Base-by-base conservation (phyloP, 2,113 vertebrate species). In the Phodopus roborovskii region DNA sequence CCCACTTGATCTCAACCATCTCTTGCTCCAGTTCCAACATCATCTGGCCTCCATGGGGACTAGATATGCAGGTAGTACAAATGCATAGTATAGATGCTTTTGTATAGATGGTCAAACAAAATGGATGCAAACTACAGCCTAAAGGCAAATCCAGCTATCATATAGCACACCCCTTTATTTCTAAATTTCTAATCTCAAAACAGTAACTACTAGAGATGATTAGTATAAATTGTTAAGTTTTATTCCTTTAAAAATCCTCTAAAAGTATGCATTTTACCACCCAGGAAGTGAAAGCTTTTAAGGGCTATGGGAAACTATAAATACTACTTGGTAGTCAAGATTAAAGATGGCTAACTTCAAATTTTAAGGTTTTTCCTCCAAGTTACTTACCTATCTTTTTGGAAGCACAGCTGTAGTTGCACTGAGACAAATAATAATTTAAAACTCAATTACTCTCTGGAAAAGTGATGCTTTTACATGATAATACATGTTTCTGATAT, bases 281-380 rank as follows among this genome's bases (percentile, higher is more conserved):
- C 85, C 64, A 86, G 56, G 33, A 92, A 89, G 84, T n/a, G 39
- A 83, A 71, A 64, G 78, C 17, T 81, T 74, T 81, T 50, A 79
- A 50, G 79, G 8, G n/a, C 28, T 89, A 45, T n/a, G 2, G 5
- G 50, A 89, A 42, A 24, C 30, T 60, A 75, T 22, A 70, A 87
- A 90, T 82, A 64, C 62, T 50, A 90, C 75, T 0, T 58, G 83
- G 42, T 64, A 20, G 15, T 70, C 30, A 64, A 26, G 88, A 79
- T 60, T 45, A 68, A 33, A 75, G 92, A 62, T n/a, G 68, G 50
- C 11, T 89, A 42, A 45, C 22, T 82, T 86, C 68, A 81, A 79
- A 48, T 39, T 24, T 9, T 86, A 12, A 24, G 8, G 12, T 62
- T 70, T 68, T 68, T n/a, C n/a, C n/a, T 36, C 60, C 33, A 19